phyloP scores from a whole-genome alignment of 2,113 vertebrate species.

The Nyctibius bracteatus region DNA sequence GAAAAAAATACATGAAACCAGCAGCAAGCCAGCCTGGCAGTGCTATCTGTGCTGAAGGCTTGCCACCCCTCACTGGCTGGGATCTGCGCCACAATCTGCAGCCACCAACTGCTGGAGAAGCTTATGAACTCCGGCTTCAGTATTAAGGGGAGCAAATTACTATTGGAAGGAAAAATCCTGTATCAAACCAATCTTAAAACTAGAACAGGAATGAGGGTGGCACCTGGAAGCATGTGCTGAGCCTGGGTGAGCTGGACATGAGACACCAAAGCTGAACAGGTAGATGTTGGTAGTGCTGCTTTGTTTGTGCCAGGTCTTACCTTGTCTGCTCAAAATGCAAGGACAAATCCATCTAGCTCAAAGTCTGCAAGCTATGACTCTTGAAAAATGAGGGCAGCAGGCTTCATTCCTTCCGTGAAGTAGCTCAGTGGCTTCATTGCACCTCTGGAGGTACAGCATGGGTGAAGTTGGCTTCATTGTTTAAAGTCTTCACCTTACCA shows the following conservation, averaged over 20 bases:
- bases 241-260: not conserved
- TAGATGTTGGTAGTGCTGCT: accelerated
- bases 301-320: not conserved
- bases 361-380: not conserved
- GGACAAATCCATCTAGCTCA: not conserved
- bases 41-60: not conserved
- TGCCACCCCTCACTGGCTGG: not conserved
- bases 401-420: not conserved
- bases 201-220: not conserved
- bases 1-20: not conserved
- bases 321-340: not conserved
- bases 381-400: not conserved
- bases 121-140: not conserved
- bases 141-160: not conserved
- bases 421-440: not conserved
- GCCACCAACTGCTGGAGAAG: not conserved
- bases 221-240: not conserved
- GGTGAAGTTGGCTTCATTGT: not conserved
- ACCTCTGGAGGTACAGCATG: not conserved
- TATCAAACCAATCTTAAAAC: not conserved
- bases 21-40: not conserved
- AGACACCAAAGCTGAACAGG: not conserved
- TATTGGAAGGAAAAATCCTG: not conserved
- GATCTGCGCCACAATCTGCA: not conserved
- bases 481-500: not conserved